Evolutionary conservation across 2,113 vertebrate genomes (phyloP).

Genomic region (Telmatochromis brichardi): DNA sequence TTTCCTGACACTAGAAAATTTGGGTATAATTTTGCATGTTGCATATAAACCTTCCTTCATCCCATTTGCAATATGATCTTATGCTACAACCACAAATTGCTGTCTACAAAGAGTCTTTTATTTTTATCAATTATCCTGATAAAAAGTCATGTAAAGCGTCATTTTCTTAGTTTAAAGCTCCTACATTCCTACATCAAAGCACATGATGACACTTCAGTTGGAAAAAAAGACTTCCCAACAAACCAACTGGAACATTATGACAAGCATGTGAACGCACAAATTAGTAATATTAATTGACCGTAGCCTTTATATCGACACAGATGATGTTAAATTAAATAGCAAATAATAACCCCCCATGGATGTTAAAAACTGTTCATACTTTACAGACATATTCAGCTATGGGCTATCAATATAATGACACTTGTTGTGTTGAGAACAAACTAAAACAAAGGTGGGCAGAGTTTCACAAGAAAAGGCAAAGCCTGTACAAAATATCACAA

Average conservation of each 20-base stretch:
- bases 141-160: not conserved
- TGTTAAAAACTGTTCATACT: not conserved
- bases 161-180: not conserved
- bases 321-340: not conserved
- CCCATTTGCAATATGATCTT: not conserved
- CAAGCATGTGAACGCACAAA: not conserved
- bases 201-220: not conserved
- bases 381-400: not conserved
- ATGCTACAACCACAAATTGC: not conserved
- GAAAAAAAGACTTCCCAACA: not conserved
- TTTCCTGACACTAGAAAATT: not conserved
- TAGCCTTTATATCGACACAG: not conserved
- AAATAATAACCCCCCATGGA: not conserved
- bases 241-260: not conserved
- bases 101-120: not conserved
- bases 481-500: slow-evolving; percentile 4
- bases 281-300: not conserved
- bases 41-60: too few species aligned
- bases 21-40: not conserved
- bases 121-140: not conserved
- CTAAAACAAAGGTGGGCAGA: not conserved
- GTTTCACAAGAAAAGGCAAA: not conserved
- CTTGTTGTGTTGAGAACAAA: not conserved
- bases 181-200: not conserved
- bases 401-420: slow-evolving; percentile 15